Evolutionary conservation across 2,113 vertebrate species (phyloP).

Genomic region (Dipodomys stephensi): DNA sequence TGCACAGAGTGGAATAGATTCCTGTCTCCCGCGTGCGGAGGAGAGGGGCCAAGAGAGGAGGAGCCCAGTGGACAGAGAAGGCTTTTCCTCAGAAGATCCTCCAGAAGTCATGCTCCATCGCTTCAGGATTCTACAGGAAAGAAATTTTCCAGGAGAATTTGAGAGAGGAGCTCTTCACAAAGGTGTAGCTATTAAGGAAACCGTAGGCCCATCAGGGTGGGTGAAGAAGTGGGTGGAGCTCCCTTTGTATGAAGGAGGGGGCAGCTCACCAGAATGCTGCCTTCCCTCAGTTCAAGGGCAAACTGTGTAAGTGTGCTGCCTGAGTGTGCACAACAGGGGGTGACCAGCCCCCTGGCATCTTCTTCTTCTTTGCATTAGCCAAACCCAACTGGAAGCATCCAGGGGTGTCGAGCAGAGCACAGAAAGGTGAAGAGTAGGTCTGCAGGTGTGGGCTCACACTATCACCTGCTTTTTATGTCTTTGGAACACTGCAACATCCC

Average conservation of each 20-base stretch:
- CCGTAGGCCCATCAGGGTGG: not conserved
- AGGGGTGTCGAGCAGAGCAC: not conserved
- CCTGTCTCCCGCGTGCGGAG: not conserved
- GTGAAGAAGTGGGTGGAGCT: not conserved
- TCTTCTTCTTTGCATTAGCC: not conserved
- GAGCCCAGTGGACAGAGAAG: not conserved
- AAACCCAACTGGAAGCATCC: not conserved
- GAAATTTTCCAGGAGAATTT: not conserved
- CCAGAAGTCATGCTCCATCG: not conserved
- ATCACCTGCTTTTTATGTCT: too few species aligned
- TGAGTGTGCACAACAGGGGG: not conserved
- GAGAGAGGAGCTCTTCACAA: not conserved
- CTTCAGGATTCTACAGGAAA: not conserved
- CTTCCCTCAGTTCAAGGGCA: not conserved
- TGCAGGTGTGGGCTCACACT: not conserved
- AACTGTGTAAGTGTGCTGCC: rapidly evolving
- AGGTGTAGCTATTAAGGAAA: not conserved
- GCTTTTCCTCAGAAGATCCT: not conserved
- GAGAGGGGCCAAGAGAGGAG: not conserved
- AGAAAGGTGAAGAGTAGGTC: not conserved
- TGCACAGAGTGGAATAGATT: not conserved
- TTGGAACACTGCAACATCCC: not conserved
- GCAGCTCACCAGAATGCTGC: not conserved
- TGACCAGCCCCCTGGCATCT: not conserved
- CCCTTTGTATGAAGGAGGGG: not conserved